Evolutionary conservation across 2,797 vertebrate species (phyloP), one percentile per base, ranked within the genome.

Genomic region (Forpus xanthops): DNA sequence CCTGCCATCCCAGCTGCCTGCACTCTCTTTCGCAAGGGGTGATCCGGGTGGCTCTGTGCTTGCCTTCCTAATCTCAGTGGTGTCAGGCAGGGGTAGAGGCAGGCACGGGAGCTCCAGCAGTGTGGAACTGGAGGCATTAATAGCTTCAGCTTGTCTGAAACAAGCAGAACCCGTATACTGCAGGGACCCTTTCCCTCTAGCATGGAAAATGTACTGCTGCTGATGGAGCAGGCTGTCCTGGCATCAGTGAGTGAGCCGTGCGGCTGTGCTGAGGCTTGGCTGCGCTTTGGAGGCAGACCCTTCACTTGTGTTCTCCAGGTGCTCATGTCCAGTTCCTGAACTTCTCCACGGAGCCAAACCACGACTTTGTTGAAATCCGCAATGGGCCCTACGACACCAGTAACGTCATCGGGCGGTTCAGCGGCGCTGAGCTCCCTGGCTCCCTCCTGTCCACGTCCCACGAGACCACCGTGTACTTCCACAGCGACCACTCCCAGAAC

Each of bases 401-500:
- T 67, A 92, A 98, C 6, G 98, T 99, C 96, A 99, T 99, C 88
- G 99, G 99, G 67, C 98, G 99, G 49, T 99, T 99, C 97, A 99
- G 99, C 2, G 99, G 99, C 23, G 97, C 98, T 4, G 99, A 99
- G 9, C 81, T 99, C 15, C 98, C 99, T 0, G 96, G 99, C 31
- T 98, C 99, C 28, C 98, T 99, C 28, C 98, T 99, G n/a, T 99
- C 99, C 33, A 99, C 99, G 0, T 99, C 99, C 7, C 99, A 99
- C 0, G 99, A 99, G 83, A 99, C 99, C 78, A 98, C 99, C 0
- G 86, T 99, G 9, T 99, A 99, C 95, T 99, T 99, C 97, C 99
- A 99, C 81, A 99, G 99, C 3, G 99, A 99, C 97, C 99, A 99
- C 96, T 99, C 99, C 0, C 99, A 99, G 97, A 99, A 99, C 97